Percentiles rank a stretch among this genome's conserved stretches.
Conservation (phyloP, 2,797 vertebrate genomes). For the Petrocephalus sullivani region DNA sequence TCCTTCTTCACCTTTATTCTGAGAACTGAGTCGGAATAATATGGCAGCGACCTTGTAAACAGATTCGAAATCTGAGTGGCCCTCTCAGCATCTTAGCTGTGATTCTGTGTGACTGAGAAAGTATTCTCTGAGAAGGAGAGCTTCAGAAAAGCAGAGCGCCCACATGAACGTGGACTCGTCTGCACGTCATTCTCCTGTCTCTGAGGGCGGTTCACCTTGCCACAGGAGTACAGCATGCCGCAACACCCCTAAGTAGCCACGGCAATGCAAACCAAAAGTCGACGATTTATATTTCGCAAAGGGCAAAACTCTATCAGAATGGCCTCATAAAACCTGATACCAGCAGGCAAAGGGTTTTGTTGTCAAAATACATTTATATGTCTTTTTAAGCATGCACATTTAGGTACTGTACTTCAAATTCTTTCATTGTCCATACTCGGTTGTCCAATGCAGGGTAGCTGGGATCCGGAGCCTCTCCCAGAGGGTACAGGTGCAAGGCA, state of each 20-base stretch:
- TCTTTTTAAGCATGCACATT: neutral
- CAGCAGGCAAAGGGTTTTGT: neutral
- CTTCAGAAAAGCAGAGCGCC: neutral
- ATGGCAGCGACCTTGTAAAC: neutral
- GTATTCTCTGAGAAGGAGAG: neutral
- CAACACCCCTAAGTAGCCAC: neutral
- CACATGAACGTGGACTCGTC: neutral
- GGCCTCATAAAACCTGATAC: neutral
- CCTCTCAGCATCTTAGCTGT: neutral
- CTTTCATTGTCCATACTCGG: neutral
- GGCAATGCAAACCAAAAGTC: neutral
- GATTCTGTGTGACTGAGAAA: neutral
- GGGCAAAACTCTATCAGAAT: neutral
- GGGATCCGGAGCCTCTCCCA: neutral
- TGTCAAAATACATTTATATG: neutral
- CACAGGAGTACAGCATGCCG: neutral
- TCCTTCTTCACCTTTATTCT: constrained; percentile 28
- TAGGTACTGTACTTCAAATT: neutral
- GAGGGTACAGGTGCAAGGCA: neutral
- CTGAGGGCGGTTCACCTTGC: neutral
- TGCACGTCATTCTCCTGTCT: neutral
- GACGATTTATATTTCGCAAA: neutral
- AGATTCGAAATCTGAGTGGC: neutral
- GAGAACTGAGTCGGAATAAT: neutral
- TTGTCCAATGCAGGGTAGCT: neutral